Evolutionary conservation across 2,888 invertebrate species (phyloP).

Genomic region (Lasioglossum vierecki): DNA sequence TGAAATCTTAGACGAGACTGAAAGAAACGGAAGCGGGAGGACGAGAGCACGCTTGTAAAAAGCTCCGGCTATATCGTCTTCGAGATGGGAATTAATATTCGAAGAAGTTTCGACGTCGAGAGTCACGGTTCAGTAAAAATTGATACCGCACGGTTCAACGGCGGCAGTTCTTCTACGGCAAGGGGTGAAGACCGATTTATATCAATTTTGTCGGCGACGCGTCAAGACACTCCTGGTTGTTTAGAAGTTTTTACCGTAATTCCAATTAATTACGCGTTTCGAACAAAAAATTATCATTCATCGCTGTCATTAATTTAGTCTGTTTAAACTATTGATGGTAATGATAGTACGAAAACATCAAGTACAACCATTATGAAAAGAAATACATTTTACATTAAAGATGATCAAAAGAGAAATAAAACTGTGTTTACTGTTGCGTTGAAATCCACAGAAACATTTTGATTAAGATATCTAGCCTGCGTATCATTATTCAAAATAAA

Average conservation of each 20-base stretch:
- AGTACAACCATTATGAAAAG: background rate
- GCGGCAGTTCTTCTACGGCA: background rate
- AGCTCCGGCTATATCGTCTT: slow-evolving; percentile 13
- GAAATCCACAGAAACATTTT: background rate
- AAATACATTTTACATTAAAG: no score
- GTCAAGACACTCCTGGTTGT: background rate
- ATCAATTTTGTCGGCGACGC: background rate
- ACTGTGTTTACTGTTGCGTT: no score
- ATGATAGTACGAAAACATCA: no score
- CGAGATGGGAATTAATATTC: slow-evolving; percentile 36
- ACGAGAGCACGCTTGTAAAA: slow-evolving; percentile 51
- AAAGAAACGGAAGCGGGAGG: slow-evolving; percentile 63
- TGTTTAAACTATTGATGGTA: no score
- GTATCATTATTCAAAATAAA: background rate
- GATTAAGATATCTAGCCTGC: background rate
- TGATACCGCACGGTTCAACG: slow-evolving; percentile 10
- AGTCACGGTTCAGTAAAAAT: slow-evolving; percentile 6
- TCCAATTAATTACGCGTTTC: background rate
- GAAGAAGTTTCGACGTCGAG: slow-evolving; percentile 25
- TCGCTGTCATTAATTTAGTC: background rate
- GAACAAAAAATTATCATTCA: background rate
- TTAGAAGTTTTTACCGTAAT: background rate
- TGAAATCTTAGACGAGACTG: slow-evolving; percentile 58
- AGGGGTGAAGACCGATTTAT: slow-evolving; percentile 5
- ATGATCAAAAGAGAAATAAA: no score